A percentile compares a stretch with the other conserved stretches of the same genome.
Evolutionary conservation across 2,888 invertebrate genomes (phyloP).

Genomic region (Diplazon laetatorius): DNA sequence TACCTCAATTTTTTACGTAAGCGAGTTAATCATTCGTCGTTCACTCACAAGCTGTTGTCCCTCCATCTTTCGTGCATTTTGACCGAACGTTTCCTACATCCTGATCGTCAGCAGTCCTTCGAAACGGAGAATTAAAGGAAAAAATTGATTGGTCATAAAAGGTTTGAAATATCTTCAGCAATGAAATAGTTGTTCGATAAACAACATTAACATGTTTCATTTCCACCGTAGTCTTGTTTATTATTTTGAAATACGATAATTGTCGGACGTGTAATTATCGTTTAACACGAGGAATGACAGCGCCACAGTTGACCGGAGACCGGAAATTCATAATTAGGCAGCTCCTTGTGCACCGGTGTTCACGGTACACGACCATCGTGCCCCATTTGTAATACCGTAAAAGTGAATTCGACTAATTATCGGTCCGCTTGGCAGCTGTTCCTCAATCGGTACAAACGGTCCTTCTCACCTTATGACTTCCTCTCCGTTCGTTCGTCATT

Average conservation of each 20-base stretch:
- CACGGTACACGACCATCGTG: conserved; percentile 43
- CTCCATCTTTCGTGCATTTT: conserved; percentile 62
- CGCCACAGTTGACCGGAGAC: conserved; percentile 21
- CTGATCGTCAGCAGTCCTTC: conserved; percentile 24
- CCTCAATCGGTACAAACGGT: conserved; percentile 40
- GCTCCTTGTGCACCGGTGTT: conserved; percentile 16
- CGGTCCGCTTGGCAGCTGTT: conserved; percentile 71
- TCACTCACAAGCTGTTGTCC: conserved; percentile 73
- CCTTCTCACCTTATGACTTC: not conserved
- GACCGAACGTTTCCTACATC: conserved; percentile 69
- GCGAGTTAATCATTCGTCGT: conserved; percentile 66
- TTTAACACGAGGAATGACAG: conserved; percentile 42
- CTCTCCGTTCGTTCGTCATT: not conserved
- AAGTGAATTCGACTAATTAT: conserved; percentile 73
- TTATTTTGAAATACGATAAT: not conserved
- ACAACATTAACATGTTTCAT: not conserved
- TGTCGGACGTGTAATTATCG: conserved; percentile 16
- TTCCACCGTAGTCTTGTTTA: not conserved
- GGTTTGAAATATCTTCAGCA: not conserved
- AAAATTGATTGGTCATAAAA: not conserved
- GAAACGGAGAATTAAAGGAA: conserved; percentile 39
- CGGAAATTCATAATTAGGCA: conserved; percentile 57
- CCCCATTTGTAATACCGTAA: conserved; percentile 64
- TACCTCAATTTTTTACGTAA: conserved; percentile 55
- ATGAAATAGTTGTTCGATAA: not conserved